phyloP scores from a whole-genome alignment of 1,140 invertebrate genomes.

The Panagrolaimus sp. region DNA sequence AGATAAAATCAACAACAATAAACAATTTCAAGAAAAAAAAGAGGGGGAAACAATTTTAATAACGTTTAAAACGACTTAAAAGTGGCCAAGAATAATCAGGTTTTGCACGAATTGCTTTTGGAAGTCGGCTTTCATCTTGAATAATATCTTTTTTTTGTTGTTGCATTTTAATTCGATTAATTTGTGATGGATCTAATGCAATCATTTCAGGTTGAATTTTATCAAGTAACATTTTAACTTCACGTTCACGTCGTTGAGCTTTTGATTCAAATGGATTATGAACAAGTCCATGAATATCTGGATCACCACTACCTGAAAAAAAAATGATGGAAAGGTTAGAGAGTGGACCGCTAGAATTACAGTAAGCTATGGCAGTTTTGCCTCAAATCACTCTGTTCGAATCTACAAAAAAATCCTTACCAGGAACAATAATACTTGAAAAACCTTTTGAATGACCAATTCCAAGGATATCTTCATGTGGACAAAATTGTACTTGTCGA shows the following conservation, averaged over 20 bases:
- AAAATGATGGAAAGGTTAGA: too few relatives aligned
- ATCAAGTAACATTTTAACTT: constrained; percentile 91
- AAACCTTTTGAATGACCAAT: constrained; percentile 76
- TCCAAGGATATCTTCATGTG: constrained; percentile 95
- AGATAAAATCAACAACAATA: too few relatives aligned
- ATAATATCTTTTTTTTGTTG: too few relatives aligned
- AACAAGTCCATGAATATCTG: constrained; percentile 91
- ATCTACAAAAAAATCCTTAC: constrained; percentile 59
- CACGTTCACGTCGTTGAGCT: constrained; percentile 79
- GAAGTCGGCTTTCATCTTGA: background rate
- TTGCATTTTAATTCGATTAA: constrained; percentile 55
- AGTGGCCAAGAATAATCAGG: background rate
- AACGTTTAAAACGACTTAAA: background rate
- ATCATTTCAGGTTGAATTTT: constrained; percentile 92
- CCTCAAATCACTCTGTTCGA: too few relatives aligned
- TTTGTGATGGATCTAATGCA: constrained; percentile 71
- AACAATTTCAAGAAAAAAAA: too few relatives aligned
- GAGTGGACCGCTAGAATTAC: too few relatives aligned
- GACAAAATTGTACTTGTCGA: constrained; percentile 78
- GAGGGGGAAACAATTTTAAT: too few relatives aligned
- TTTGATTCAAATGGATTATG: constrained; percentile 93
- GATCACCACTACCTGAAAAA: constrained; percentile 70
- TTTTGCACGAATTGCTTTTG: background rate
- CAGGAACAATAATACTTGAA: constrained; percentile 82
- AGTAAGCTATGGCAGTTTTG: too few relatives aligned